phyloP scores from a whole-genome alignment of 1,140 invertebrate genomes.

The Drosophila neocordata region DNA sequence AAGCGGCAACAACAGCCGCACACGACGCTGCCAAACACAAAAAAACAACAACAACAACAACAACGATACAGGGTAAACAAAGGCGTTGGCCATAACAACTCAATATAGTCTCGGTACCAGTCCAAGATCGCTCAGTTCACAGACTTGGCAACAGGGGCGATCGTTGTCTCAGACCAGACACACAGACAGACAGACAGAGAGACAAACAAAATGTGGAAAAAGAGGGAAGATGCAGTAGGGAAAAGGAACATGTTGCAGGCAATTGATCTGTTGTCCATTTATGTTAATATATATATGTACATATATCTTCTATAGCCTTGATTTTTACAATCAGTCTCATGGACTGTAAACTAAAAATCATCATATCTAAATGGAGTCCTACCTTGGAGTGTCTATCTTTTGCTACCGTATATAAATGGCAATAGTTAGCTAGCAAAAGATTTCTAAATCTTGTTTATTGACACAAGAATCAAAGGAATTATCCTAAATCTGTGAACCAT shows the following conservation, averaged over 20 bases:
- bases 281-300: slow-evolving; percentile 49
- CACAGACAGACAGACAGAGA: slow-evolving; percentile 9
- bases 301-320: slow-evolving; percentile 39
- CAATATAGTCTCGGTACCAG: slow-evolving; percentile 59
- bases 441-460: too few relatives aligned
- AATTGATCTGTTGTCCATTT: slow-evolving; percentile 50
- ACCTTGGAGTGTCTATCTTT: background rate
- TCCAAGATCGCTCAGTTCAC: slow-evolving; percentile 17
- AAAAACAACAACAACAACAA: slow-evolving; percentile 36
- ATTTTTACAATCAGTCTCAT: slow-evolving; percentile 40
- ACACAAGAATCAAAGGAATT: background rate
- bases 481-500: background rate
- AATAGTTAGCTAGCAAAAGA: too few relatives aligned
- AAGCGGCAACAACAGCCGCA: slow-evolving; percentile 51
- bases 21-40: slow-evolving; percentile 55
- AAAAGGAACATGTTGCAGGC: slow-evolving; percentile 14
- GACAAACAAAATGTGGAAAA: too few relatives aligned
- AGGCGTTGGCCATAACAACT: slow-evolving; percentile 79
- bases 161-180: slow-evolving; percentile 19
- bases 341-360: slow-evolving; percentile 31
- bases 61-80: slow-evolving; percentile 65
- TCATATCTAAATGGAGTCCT: too few relatives aligned
- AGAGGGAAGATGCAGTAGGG: background rate
- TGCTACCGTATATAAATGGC: background rate
- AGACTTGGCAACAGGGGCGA: slow-evolving; percentile 14